Base-by-base conservation (phyloP, 1,140 invertebrate genomes). In the Macrotrachela quadricornifera region DNA sequence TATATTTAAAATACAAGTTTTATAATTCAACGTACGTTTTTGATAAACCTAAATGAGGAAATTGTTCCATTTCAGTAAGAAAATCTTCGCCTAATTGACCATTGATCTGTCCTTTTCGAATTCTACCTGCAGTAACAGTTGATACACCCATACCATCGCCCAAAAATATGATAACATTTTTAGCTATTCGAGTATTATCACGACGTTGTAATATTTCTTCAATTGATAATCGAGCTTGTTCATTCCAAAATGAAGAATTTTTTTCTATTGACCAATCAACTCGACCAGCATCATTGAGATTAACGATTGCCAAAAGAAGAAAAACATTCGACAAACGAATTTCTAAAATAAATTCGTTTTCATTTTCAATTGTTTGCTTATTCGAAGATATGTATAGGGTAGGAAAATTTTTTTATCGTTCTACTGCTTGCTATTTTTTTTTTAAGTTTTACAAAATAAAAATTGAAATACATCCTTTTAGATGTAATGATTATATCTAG, bases 91-190 rank as follows among this genome's bases (percentile, higher is more conserved):
- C 80, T 12, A 73, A 69, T 16, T 59, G 57, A 0, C 73, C 72
- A 4, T 63, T 42, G 0, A 67, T 63, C 60, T 81, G 79, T 0
- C 79, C 79, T 59, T 76, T 73, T 49, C 77, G 70, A 48, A 83
- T 81, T 52, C 88, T 73, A 0, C 81, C 77, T 0, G 86, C 83
- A 0, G 85, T 86, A 16, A 86, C 75, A 0, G 86, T 90, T 37
- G 83, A 79, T 0, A 83, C 75, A 9, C 86, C 85, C 86, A 95
- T 91, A 0, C 88, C 87, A 63, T 92, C 86, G 0, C 86, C 88
- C 12, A 92, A 71, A 61, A 92, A 92, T 0, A 92, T 57, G 17
- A 92, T 83, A 0, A 90, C 79, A 66, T 92, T 92, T 66, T 81
- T 85, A 0, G 87, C 87, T 0, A 68, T 63, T 0, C 48, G 45